Conservation (phyloP, 2,888 invertebrate genomes). For the Iphiclides podalirius region DNA sequence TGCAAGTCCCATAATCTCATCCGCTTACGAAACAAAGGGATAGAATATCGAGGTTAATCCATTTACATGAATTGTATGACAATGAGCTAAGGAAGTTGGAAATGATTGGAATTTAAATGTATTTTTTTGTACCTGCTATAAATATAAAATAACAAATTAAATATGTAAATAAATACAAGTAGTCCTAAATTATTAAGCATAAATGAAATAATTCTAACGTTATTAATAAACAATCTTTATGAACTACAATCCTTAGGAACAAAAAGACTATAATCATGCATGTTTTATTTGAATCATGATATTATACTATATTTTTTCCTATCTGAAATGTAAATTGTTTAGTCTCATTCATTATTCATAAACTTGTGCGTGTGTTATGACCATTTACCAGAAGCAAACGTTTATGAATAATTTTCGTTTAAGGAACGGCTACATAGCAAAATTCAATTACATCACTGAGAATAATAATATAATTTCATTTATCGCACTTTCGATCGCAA, state of each 20-base stretch:
- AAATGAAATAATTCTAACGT: too few species aligned
- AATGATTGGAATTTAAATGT: too few species aligned
- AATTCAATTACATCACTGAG: not conserved
- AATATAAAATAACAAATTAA: too few species aligned
- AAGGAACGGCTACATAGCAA: not conserved
- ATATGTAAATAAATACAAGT: too few species aligned
- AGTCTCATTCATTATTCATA: conserved; percentile 15
- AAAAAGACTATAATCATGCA: not conserved
- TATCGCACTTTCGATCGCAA: too few species aligned
- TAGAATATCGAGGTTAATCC: conserved; percentile 15
- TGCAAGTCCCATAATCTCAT: not conserved
- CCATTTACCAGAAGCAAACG: conserved; percentile 12
- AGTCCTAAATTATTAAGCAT: too few species aligned
- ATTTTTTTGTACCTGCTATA: too few species aligned
- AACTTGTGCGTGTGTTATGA: conserved; percentile 6
- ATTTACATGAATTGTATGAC: conserved; percentile 1
- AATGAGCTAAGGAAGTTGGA: not conserved
- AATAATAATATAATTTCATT: too few species aligned
- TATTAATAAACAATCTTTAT: too few species aligned
- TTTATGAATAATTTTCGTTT: conserved; percentile 19
- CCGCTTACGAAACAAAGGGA: conserved; percentile 17
- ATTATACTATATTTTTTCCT: not conserved
- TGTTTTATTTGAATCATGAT: not conserved
- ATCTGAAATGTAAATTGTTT: conserved; percentile 4
- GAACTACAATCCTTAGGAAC: too few species aligned